Evolutionary conservation across 2,888 invertebrate genomes (phyloP), one percentile per base, ranked within the genome.

Genomic region (Athrips mouffetella): DNA sequence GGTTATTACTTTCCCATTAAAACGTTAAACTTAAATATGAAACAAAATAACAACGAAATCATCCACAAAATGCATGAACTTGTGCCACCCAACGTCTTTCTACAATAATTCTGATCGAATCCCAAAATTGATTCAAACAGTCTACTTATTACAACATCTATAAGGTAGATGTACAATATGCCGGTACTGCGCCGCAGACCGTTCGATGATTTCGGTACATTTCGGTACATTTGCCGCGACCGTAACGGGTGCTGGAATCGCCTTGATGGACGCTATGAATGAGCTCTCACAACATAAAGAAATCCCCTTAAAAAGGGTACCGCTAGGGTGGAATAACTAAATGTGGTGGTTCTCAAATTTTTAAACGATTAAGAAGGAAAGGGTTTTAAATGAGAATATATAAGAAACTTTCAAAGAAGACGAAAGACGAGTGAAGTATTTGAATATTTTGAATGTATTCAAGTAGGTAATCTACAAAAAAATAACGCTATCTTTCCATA

Each of bases 181-280:
- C 73, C 77, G 70, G 75, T 66, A 68, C 68, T 58, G 57, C 57
- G 62, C 62, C 60, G 57, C 59, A 67, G 33, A 16, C 30, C 25
- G 72, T 67, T 67, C 87, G 86, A 88, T 88, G 88, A 89, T 89
- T 87, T 86, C 84, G 82, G 78, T 86, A 90, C 89, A 90, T 90
- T 87, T 86, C 84, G 82, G 78, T 86, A 90, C 89, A 90, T 90
- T 90, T 89, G 85, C 84, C 81, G 80, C 86, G 89, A 89, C 89
- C 89, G 89, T 90, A 91, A 91, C 90, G 91, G 90, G 84, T 78
- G 82, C 80, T 80, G 80, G 89, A 90, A 90, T 90, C 85, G 90
- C 87, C 90, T 89, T 90, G 91, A 91, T 91, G 90, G 91, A 91
- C 90, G 90, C 89, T 89, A 84, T 79, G 84, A 90, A 90, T 89